phyloP scores from a whole-genome alignment of 2,797 vertebrate genomes.

The Rhadinocentrus ornatus region DNA sequence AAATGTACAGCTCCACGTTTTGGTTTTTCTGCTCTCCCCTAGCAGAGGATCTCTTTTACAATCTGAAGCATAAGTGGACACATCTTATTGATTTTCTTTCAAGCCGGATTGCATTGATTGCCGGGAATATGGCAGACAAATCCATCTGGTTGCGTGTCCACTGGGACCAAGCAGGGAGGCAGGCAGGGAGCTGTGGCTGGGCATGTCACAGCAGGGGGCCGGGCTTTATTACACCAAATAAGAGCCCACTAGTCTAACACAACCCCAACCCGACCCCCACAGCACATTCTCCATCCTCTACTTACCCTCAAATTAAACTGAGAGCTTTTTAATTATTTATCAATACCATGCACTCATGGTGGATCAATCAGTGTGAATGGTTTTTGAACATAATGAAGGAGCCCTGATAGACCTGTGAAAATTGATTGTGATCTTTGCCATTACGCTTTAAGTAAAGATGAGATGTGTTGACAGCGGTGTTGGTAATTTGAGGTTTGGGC shows the following conservation, averaged over 20 bases:
- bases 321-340: conserved; percentile 96
- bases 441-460: conserved; percentile 80
- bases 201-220: conserved; percentile 83
- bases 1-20: conserved; percentile 73
- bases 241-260: conserved; percentile 85
- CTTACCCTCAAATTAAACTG: conserved; percentile 87
- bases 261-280: conserved; percentile 77
- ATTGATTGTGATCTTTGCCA: conserved; percentile 84
- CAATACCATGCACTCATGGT: conserved; percentile 86
- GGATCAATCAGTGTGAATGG: conserved; percentile 87
- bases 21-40: conserved; percentile 86
- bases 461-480: conserved; percentile 71
- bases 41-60: conserved; percentile 86
- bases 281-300: conserved; percentile 80
- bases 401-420: conserved; percentile 78
- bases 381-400: conserved; percentile 87
- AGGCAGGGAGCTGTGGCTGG: conserved; percentile 81
- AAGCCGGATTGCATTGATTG: conserved; percentile 93
- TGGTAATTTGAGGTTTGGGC: conserved; percentile 77
- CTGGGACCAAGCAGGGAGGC: conserved; percentile 78
- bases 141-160: conserved; percentile 88
- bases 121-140: conserved; percentile 93
- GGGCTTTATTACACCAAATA: conserved; percentile 85
- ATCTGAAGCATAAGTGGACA: conserved; percentile 95
- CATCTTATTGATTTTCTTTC: conserved; percentile 99